phyloP scores from a whole-genome alignment of 2,888 invertebrate genomes.

The Phasia obesa region DNA sequence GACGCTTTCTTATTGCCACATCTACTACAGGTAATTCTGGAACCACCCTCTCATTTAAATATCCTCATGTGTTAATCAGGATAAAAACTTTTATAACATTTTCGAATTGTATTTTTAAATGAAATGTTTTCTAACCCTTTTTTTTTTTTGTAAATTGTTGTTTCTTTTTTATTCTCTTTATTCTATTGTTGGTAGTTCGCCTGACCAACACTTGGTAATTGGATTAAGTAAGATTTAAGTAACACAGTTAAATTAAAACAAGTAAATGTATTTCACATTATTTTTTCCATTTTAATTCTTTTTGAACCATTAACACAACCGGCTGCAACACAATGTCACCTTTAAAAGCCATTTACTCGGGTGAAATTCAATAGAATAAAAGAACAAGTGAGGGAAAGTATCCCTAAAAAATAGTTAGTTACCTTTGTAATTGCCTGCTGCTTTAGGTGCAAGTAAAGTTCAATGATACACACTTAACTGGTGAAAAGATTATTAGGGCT shows the following conservation, averaged over 20 bases:
- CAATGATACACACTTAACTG: conserved; percentile 65
- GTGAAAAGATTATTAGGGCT: conserved; percentile 64
- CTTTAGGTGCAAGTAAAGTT: conserved; percentile 48
- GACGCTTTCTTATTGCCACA: no score
- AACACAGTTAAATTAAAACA: conserved; percentile 49
- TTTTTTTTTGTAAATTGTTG: conserved; percentile 24
- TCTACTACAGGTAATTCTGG: no score
- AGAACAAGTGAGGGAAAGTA: conserved; percentile 3
- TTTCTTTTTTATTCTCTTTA: not conserved
- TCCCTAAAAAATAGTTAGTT: not conserved
- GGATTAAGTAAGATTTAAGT: conserved; percentile 67
- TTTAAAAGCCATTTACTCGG: conserved; percentile 36
- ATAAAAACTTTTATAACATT: conserved; percentile 21
- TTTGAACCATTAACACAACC: not conserved
- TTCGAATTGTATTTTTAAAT: conserved; percentile 42
- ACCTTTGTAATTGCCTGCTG: not conserved
- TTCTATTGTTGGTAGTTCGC: conserved; percentile 28
- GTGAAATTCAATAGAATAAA: no score
- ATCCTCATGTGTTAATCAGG: not conserved
- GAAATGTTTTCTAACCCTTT: conserved; percentile 42
- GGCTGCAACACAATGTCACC: conserved; percentile 56
- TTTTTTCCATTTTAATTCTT: conserved; percentile 36
- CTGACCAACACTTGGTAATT: conserved; percentile 62
- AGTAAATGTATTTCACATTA: conserved; percentile 47
- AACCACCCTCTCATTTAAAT: not conserved